Base-by-base conservation (phyloP, 2,888 invertebrate species). In the Yponomeuta malinellus region DNA sequence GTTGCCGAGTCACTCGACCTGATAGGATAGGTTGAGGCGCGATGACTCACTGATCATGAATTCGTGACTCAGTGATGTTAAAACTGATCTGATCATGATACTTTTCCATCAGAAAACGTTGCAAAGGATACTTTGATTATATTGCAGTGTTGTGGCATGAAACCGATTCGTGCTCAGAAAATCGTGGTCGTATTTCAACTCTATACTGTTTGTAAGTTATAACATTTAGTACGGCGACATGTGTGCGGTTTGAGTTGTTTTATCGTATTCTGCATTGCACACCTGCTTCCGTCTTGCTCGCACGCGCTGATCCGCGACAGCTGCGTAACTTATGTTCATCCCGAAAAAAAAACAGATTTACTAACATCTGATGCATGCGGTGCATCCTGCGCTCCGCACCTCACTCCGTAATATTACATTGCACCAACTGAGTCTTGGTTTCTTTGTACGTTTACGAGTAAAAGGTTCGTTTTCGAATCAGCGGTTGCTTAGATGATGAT, bases 201-300 rank as follows among this genome's bases (percentile, higher is more conserved):
- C 9, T 43, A 43, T 8, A 43, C 4, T 43, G 43, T 65, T 65
- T 33, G 10, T 29, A 23, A 31, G 33, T 65, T 65, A 9, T 29
- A 68, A 43, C 43, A 59, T 77, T 77, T 76, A 71, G 73, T 73
- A 74, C 69, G 48, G 71, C 78, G 83, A 81, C 87, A 87, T 87
- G 80, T 88, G 87, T 83, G 83, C 76, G 15, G 43, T 43, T 43
- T 43, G 6, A 15, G 10, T 10, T 64, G 63, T 70, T 43, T 43
- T 43, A 8, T 43, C 43, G 9, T 63, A 43, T 67, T 78, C 76
- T 74, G 75, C 76, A 75, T 77, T 79, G 82, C 78, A 83, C 91
- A 90, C 89, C 91, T 91, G 91, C 90, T 83, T 89, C 89, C 90
- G 88, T 90, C 86, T 83, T 79, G 66, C 71, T 72, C 72, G 79